Conservation (phyloP, 2,797 vertebrate genomes). For the Aplochiton taeniatus region DNA sequence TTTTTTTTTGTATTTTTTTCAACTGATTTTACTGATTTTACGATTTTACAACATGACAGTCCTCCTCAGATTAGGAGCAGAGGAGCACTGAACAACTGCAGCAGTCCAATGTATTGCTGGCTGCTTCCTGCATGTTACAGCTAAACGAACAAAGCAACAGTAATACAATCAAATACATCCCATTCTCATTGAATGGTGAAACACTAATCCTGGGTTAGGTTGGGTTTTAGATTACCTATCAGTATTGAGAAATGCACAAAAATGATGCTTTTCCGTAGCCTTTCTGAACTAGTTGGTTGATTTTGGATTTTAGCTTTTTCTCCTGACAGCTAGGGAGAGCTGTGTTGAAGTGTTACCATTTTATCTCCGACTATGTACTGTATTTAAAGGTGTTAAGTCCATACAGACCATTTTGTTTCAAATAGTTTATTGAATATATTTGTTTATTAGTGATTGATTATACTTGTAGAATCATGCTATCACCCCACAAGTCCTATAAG, state of each 20-base stretch:
- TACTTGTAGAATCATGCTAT: slow-evolving; percentile 36
- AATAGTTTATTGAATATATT: slow-evolving; percentile 33
- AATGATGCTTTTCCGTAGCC: slow-evolving; percentile 30
- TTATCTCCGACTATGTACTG: slow-evolving; percentile 59
- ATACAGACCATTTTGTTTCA: slow-evolving; percentile 39
- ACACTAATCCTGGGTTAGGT: slow-evolving; percentile 29
- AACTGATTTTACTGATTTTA: slow-evolving; percentile 34
- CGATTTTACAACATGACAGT: slow-evolving; percentile 28
- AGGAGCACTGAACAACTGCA: slow-evolving; percentile 34
- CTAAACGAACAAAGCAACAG: slow-evolving; percentile 51
- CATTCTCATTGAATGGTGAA: slow-evolving; percentile 37
- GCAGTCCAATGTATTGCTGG: slow-evolving; percentile 21
- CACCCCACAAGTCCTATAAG: slow-evolving; percentile 35
- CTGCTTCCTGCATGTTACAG: slow-evolving; percentile 61
- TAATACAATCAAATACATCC: not conserved
- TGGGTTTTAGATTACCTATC: slow-evolving; percentile 15
- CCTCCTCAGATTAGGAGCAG: slow-evolving; percentile 40
- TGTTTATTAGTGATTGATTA: slow-evolving; percentile 38
- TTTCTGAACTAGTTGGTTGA: slow-evolving; percentile 42
- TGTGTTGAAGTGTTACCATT: slow-evolving; percentile 60
- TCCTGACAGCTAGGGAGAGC: slow-evolving; percentile 40
- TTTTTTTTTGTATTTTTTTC: slow-evolving; percentile 59
- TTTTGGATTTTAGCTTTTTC: slow-evolving; percentile 49
- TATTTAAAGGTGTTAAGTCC: slow-evolving; percentile 50
- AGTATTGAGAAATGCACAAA: slow-evolving; percentile 32